Conservation (phyloP, 2,888 invertebrate species). For the Clusia tigrina region DNA sequence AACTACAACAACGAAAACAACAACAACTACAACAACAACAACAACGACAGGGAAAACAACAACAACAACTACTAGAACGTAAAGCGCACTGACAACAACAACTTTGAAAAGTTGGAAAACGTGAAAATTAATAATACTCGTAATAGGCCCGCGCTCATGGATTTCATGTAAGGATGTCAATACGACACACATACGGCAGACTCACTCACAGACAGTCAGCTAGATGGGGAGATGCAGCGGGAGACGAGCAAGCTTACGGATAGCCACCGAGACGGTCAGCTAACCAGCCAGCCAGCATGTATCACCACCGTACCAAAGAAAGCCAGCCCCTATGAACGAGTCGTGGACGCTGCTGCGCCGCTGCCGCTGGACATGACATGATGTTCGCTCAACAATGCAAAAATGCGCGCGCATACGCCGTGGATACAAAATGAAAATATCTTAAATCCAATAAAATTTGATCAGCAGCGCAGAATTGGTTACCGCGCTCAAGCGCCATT, state of each 20-base stretch:
- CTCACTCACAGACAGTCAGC: neutral
- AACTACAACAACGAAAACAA: neutral
- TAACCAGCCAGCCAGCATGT: too few species aligned
- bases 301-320: too few species aligned
- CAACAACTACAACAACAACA: neutral
- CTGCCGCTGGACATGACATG: constrained; percentile 5
- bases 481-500: constrained; percentile 26
- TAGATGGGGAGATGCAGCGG: neutral
- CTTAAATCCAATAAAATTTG: neutral
- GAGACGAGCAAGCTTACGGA: too few species aligned
- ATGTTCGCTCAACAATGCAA: constrained; percentile 12
- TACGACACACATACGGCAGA: constrained; percentile 10
- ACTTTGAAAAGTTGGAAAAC: constrained; percentile 23
- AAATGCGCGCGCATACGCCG: neutral
- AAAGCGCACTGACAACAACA: constrained; percentile 5
- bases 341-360: too few species aligned
- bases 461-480: neutral
- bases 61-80: constrained; percentile 7
- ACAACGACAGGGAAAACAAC: neutral
- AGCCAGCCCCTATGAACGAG: too few species aligned
- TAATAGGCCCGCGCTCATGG: constrained; percentile 24
- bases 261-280: too few species aligned
- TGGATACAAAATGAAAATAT: neutral
- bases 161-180: constrained; percentile 28
- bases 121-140: constrained; percentile 32